phyloP scores from a whole-genome alignment of 2,888 invertebrate species.

The Lasioglossum marginatum region DNA sequence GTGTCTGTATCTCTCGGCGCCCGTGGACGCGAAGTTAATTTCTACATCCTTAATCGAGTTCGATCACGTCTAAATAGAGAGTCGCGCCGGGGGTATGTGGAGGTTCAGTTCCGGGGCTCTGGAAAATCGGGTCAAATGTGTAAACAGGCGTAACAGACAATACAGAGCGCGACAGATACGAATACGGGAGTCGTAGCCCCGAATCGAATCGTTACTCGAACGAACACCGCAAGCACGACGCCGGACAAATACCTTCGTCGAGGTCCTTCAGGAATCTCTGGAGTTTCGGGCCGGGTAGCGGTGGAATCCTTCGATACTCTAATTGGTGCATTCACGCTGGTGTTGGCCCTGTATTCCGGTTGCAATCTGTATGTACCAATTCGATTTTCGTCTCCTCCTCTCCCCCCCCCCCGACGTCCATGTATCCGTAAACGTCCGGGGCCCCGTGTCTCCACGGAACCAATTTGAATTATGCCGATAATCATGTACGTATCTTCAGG shows the following conservation, averaged over 20 bases:
- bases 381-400: constrained; percentile 64
- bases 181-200: constrained; percentile 71
- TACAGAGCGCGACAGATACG: constrained; percentile 65
- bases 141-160: constrained; percentile 73
- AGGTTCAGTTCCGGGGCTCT: constrained; percentile 52
- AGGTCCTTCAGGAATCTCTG: constrained; percentile 81
- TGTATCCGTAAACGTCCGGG: constrained; percentile 56
- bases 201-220: constrained; percentile 79
- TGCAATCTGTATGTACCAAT: constrained; percentile 67
- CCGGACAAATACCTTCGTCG: constrained; percentile 81
- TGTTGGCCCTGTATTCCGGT: constrained; percentile 69
- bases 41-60: constrained; percentile 69
- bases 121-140: constrained; percentile 72
- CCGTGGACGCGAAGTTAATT: constrained; percentile 64
- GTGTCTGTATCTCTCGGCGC: neutral
- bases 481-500: constrained; percentile 59
- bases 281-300: constrained; percentile 77
- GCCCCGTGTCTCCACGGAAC: constrained; percentile 48
- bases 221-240: constrained; percentile 78
- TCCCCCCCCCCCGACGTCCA: neutral
- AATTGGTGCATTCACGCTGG: constrained; percentile 81
- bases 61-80: constrained; percentile 63
- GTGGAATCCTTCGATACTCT: constrained; percentile 82
- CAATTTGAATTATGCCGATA: constrained; percentile 65
- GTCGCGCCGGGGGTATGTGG: neutral